A percentile compares a stretch with the other conserved stretches of the same genome.
These are phyloP conservation scores for Drosophila borborema DNA, from an alignment of 2,888 invertebrate species.

Conservation along the genomic window DNA sequence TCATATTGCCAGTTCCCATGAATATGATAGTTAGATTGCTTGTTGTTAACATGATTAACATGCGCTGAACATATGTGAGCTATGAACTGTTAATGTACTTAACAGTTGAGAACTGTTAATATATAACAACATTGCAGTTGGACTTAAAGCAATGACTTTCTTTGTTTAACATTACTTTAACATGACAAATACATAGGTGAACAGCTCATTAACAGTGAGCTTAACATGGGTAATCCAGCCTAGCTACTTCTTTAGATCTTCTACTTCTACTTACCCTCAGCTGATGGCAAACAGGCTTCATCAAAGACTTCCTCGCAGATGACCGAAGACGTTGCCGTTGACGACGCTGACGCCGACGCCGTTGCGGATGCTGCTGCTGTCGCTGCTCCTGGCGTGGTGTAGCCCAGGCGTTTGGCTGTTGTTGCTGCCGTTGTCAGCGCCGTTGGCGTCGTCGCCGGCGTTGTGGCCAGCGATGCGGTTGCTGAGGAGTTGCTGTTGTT, in stretches of 20 bases:
- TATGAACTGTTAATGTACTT: not conserved
- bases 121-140: not conserved
- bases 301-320: slow-evolving; percentile 94
- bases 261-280: slow-evolving; percentile 89
- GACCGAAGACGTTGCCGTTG: slow-evolving; percentile 84
- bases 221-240: not conserved
- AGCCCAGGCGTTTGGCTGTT: slow-evolving; percentile 51
- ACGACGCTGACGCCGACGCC: slow-evolving; percentile 56
- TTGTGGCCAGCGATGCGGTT: slow-evolving; percentile 61
- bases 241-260: not conserved
- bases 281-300: slow-evolving; percentile 92
- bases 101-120: not conserved
- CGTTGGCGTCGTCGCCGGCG: slow-evolving; percentile 58
- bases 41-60: not conserved
- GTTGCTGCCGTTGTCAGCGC: slow-evolving; percentile 54
- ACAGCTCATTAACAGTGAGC: not conserved
- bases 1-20: not conserved
- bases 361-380: slow-evolving; percentile 46
- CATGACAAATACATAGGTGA: not conserved
- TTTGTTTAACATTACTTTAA: not conserved
- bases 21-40: not conserved
- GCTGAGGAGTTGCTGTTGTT: slow-evolving; percentile 55
- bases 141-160: not conserved
- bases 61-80: not conserved
- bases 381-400: slow-evolving; percentile 58